Conservation (phyloP, 1,140 invertebrate species). For the Steinernema feltiae region DNA sequence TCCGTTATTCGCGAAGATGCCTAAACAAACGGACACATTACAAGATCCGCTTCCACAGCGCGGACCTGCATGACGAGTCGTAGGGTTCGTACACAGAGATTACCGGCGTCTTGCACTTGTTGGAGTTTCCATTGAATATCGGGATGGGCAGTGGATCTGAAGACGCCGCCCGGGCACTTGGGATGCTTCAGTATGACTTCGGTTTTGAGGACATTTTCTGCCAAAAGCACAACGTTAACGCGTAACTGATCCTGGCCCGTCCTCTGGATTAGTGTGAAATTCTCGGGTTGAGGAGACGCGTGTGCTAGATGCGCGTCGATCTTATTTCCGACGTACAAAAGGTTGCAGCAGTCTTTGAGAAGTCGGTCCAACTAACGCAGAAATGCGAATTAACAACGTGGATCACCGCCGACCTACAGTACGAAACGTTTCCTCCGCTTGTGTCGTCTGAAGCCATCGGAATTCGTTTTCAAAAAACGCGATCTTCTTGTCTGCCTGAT, state of each 20-base stretch:
- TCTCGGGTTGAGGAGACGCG: not conserved
- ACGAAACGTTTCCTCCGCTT: not conserved
- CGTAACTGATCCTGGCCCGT: conserved; percentile 1
- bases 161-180: conserved; percentile 32
- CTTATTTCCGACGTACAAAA: not conserved
- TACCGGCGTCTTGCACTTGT: conserved; percentile 26
- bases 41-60: not conserved
- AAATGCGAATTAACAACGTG: not conserved
- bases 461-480: not conserved
- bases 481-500: not conserved
- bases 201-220: conserved; percentile 35
- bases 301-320: not conserved
- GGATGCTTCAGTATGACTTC: conserved; percentile 36
- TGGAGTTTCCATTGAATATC: conserved; percentile 41
- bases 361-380: not conserved
- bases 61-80: conserved; percentile 6
- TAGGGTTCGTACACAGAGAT: not conserved
- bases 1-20: not conserved
- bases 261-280: not conserved
- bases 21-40: not conserved
- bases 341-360: not conserved
- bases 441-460: not conserved
- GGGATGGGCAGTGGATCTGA: conserved; percentile 31
- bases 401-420: not conserved
- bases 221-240: conserved; percentile 17